Conservation (phyloP, 1,140 invertebrate genomes). For the Eurytemora carolleeae region DNA sequence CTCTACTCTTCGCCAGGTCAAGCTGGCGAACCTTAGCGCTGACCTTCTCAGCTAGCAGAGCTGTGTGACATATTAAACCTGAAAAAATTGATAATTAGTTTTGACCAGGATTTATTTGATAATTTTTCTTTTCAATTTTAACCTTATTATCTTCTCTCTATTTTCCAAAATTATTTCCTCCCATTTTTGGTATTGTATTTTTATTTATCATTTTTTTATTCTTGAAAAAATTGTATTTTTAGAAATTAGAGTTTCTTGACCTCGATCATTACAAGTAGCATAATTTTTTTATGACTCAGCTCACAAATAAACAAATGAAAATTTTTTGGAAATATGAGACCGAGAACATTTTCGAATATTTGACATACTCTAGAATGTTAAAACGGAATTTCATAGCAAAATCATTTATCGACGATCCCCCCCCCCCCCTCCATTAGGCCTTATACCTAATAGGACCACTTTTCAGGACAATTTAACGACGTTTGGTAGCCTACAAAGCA, state of each 20-base stretch:
- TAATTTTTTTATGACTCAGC: too few relatives aligned
- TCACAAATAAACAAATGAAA: background rate
- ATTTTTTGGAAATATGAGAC: background rate
- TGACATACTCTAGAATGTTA: background rate
- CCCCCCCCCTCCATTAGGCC: too few relatives aligned
- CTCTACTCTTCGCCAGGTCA: constrained; percentile 79
- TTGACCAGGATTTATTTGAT: too few relatives aligned
- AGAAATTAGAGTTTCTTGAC: too few relatives aligned
- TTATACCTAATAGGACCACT: background rate
- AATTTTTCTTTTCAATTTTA: too few relatives aligned
- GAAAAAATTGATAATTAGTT: background rate
- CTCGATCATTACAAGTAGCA: too few relatives aligned
- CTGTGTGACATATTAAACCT: constrained; percentile 61
- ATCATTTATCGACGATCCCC: background rate
- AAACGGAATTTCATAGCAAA: background rate
- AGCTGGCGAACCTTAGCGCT: constrained; percentile 85
- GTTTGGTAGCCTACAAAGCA: too few relatives aligned
- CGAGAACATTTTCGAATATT: background rate
- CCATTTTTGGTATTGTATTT: too few relatives aligned
- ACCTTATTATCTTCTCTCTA: too few relatives aligned
- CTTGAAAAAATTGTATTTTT: too few relatives aligned
- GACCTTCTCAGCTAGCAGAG: constrained; percentile 72
- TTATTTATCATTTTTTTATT: too few relatives aligned
- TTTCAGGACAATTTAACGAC: background rate
- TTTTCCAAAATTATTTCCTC: too few relatives aligned